Evolutionary conservation across 92 coral and sea anemone species (phyloP), one percentile per base, ranked within the genome.

Genomic region (Palythoa grandis): DNA sequence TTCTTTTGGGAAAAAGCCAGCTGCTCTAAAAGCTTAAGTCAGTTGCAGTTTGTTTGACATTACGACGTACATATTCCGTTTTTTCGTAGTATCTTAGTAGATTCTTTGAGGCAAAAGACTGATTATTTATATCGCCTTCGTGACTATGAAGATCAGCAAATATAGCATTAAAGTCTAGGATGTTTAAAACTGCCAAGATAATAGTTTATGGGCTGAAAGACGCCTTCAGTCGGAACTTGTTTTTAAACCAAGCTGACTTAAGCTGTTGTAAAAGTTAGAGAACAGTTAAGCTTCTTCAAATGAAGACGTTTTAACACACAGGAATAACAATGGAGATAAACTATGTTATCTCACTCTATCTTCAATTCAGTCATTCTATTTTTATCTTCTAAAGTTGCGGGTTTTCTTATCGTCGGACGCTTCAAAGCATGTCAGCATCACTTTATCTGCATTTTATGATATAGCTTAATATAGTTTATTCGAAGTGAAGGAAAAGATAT

Each of bases 1-100:
- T 80, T 66, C 85, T 66, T 58, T 70, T 80, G 85, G 85, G 85
- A 80, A 80, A 80, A 67, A 23, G 85, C 85, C 85, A 80, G 85
- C 85, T 80, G 85, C 74, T 73, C 14, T 65, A 38, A n/a, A 54
- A 40, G 40, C 69, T 24, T 65, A 79, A 25, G 38, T 71, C 37
- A 50, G 82, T 37, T 63, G 22, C 69, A 63, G 69, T 80, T 65
- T 40, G 74, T 67, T 80, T 66, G 35, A 47, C 39, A 48, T 12
- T 43, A 76, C 19, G 24, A 16, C 52, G 74, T 80, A 80, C 14
- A 80, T 23, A 67, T 63, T 80, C 25, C 24, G 35, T 63, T 40
- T 20, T 19, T 63, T 20, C 20, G 57, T 60, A 25, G 29, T 11
- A 8, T 71, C 50, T 71, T 7, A 11, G 19, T 10, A 53, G 24